phyloP scores from a whole-genome alignment of 2,797 vertebrate species.

The Alectoris magna region DNA sequence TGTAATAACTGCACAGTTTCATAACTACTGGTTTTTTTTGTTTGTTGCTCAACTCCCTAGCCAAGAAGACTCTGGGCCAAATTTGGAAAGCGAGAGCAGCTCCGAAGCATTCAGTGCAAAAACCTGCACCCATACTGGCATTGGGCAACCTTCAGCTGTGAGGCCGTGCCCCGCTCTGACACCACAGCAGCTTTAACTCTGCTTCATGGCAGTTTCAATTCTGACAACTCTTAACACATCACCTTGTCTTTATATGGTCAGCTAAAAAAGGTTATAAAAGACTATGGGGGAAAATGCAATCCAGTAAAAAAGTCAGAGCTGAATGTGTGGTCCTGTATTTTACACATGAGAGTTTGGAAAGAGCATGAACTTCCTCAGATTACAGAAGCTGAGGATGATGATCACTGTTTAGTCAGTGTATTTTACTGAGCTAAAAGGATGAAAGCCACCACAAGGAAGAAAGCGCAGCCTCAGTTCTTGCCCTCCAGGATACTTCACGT shows the following conservation, averaged over 20 bases:
- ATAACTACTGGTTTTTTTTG: not conserved
- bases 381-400: not conserved
- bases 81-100: not conserved
- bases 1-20: conserved; percentile 7
- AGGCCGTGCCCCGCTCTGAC: not conserved
- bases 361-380: not conserved
- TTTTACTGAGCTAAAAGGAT: not conserved
- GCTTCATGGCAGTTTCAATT: not conserved
- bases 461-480: not conserved
- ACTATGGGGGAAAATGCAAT: not conserved
- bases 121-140: not conserved
- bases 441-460: not conserved
- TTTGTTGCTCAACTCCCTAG: not conserved
- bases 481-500: rapidly evolving
- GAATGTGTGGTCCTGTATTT: not conserved
- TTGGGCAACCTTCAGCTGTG: not conserved
- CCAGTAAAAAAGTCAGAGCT: not conserved
- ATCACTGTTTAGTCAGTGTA: not conserved
- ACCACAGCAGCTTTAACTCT: not conserved
- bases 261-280: not conserved
- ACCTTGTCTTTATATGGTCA: not conserved
- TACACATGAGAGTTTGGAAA: not conserved
- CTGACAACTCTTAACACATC: not conserved
- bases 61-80: conserved; percentile 8
- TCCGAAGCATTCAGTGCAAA: not conserved